Conservation (phyloP, 2,113 vertebrate genomes). For the Tupaia chinensis region DNA sequence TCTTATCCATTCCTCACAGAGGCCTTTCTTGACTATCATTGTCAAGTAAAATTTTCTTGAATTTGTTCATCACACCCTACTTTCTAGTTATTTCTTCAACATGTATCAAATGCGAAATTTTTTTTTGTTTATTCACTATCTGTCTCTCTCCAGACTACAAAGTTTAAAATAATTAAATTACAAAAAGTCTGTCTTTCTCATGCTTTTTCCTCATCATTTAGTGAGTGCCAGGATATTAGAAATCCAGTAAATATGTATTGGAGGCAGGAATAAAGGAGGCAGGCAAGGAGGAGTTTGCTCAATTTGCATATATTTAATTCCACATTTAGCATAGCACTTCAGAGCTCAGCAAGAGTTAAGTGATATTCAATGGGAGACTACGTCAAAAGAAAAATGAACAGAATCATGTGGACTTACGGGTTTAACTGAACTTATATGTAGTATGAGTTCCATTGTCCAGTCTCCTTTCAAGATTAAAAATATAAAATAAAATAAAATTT, state of each 20-base stretch:
- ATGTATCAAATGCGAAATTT: neutral
- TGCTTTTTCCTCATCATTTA: neutral
- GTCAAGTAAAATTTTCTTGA: neutral
- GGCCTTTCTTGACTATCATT: neutral
- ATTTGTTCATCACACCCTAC: neutral
- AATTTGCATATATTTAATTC: neutral
- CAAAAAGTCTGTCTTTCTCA: neutral
- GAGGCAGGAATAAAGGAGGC: neutral
- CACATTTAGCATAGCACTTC: neutral
- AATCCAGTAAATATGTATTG: neutral
- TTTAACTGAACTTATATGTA: neutral
- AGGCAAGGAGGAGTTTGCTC: neutral
- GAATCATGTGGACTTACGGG: neutral
- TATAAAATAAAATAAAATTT: too few species aligned
- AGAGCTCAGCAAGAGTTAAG: neutral
- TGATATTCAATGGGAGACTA: neutral
- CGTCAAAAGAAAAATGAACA: neutral
- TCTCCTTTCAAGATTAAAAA: too few species aligned
- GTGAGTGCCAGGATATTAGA: neutral
- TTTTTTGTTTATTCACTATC: neutral
- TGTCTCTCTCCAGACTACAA: neutral
- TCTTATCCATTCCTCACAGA: neutral
- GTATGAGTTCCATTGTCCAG: too few species aligned
- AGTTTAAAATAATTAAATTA: neutral
- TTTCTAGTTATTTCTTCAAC: neutral